A percentile compares a stretch with the other conserved stretches of the same genome.
phyloP scores from a whole-genome alignment of 2,113 vertebrate genomes.

The Ammospiza nelsoni region DNA sequence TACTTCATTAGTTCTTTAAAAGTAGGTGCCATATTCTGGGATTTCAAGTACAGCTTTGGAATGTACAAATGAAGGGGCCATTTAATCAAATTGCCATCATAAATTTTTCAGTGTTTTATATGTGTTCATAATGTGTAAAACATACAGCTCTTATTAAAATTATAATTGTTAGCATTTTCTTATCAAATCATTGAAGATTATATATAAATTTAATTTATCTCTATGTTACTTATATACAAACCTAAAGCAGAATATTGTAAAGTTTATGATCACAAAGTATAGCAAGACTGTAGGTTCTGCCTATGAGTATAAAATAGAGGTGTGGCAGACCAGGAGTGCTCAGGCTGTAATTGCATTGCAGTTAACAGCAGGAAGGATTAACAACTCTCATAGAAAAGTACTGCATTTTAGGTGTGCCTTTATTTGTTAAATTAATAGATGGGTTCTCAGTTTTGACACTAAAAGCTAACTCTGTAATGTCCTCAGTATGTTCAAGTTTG shows the following conservation, averaged over 20 bases:
- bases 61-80: not conserved
- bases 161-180: not conserved
- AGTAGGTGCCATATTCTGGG: not conserved
- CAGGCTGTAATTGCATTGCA: constrained; percentile 3
- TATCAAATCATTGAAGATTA: not conserved
- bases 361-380: constrained; percentile 37
- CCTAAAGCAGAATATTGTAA: not conserved
- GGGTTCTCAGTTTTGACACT: not conserved
- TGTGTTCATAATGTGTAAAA: not conserved
- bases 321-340: constrained; percentile 1
- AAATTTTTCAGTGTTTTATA: not conserved
- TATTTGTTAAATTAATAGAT: constrained; percentile 45
- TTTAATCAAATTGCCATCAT: not conserved
- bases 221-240: not conserved
- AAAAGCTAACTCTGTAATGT: constrained; percentile 33
- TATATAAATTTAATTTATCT: not conserved
- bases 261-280: not conserved
- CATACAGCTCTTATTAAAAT: not conserved
- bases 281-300: not conserved
- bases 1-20: not conserved
- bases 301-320: not conserved
- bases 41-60: not conserved
- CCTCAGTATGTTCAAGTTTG: constrained; percentile 7
- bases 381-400: not conserved
- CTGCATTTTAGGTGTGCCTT: constrained; percentile 6